These are phyloP conservation scores for Pangasius krempfi DNA, from an alignment of 2,797 vertebrate genomes.

Conservation along the genomic window DNA sequence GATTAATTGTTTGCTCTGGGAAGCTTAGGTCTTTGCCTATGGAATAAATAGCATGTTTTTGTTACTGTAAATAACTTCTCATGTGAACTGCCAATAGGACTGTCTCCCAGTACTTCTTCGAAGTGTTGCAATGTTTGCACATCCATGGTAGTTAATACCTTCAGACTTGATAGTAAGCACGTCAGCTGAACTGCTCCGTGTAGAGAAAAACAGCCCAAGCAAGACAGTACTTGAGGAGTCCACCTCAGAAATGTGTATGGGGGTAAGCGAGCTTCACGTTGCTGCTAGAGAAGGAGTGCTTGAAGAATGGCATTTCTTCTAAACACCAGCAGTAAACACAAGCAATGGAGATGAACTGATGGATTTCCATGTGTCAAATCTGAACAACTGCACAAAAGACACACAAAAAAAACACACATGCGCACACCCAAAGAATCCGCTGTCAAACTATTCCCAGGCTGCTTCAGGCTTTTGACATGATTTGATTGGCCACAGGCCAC, in stretches of 20 bases:
- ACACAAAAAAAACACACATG: not conserved
- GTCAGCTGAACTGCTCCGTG: constrained; percentile 6
- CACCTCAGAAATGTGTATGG: not conserved
- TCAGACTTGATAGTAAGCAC: constrained; percentile 1
- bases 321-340: constrained; percentile 13
- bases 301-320: not conserved
- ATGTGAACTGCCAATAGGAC: not conserved
- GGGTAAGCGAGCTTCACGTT: not conserved
- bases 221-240: not conserved
- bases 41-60: not conserved
- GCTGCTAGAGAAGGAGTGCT: constrained; percentile 3
- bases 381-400: not conserved
- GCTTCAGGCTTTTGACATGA: constrained; percentile 20
- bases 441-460: constrained; percentile 21
- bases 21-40: not conserved
- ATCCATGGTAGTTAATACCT: constrained; percentile 10
- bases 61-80: not conserved
- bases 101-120: not conserved
- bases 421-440: constrained; percentile 10
- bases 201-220: not conserved
- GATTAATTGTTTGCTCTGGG: not conserved
- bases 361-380: not conserved
- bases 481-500: constrained; percentile 26
- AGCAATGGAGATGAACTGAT: not conserved
- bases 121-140: not conserved